phyloP scores from a whole-genome alignment of 2,888 invertebrate species.

The Dasypogon diadema region DNA sequence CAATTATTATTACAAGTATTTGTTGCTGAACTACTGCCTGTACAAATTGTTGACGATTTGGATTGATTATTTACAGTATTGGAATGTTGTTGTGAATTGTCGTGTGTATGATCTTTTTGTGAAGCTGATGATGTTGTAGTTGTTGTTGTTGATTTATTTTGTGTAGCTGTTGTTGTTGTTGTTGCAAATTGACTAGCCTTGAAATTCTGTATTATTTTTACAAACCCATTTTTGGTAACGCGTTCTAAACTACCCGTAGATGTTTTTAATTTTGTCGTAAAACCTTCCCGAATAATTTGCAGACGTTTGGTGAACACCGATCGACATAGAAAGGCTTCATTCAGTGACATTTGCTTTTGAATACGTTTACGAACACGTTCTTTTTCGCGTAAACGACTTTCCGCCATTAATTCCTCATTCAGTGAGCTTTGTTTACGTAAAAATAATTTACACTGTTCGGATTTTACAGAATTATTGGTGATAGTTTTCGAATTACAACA shows the following conservation, averaged over 20 bases:
- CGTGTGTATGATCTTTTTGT: slow-evolving; percentile 7
- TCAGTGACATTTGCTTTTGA: slow-evolving; percentile 89
- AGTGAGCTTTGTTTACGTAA: slow-evolving; percentile 83
- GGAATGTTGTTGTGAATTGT: slow-evolving; percentile 13
- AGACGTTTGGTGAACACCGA: slow-evolving; percentile 67
- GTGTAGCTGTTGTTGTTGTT: slow-evolving; percentile 7
- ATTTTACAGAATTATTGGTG: slow-evolving; percentile 37
- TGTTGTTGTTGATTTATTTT: slow-evolving; percentile 40
- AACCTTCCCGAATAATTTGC: slow-evolving; percentile 73
- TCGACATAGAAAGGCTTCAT: slow-evolving; percentile 83
- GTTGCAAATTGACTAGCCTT: slow-evolving; percentile 65
- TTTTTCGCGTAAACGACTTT: slow-evolving; percentile 85
- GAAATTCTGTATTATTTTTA: slow-evolving; percentile 87
- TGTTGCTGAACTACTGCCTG: slow-evolving; percentile 21
- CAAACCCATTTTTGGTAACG: slow-evolving; percentile 85
- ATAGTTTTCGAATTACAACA: slow-evolving; percentile 52
- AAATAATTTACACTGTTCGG: slow-evolving; percentile 64
- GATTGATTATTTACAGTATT: slow-evolving; percentile 46
- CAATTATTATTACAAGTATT: slow-evolving; percentile 58
- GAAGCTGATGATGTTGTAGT: slow-evolving; percentile 45
- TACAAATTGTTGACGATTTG: slow-evolving; percentile 33
- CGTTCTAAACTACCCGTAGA: slow-evolving; percentile 87
- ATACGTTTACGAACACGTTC: slow-evolving; percentile 85
- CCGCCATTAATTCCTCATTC: slow-evolving; percentile 90
- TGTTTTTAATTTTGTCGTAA: slow-evolving; percentile 85